phyloP scores from a whole-genome alignment of 1,140 invertebrate species.

The Apolygus lucorum region DNA sequence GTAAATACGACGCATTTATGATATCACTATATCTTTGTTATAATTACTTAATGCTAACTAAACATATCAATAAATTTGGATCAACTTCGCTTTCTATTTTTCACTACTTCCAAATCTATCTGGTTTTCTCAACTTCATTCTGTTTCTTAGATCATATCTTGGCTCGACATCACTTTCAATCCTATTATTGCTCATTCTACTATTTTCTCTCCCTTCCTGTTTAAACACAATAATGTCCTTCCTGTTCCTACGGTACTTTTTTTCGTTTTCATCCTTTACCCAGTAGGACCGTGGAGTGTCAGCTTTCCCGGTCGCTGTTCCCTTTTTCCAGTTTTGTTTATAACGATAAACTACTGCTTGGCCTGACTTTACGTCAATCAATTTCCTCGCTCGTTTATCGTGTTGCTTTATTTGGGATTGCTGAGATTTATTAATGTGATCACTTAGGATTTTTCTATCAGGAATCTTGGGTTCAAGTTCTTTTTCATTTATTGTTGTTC shows the following conservation, averaged over 20 bases:
- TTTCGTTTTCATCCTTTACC: neutral
- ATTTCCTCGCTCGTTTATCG: neutral
- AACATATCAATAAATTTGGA: too few species aligned
- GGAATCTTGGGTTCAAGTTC: too few species aligned
- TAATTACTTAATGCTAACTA: neutral
- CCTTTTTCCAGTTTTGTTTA: neutral
- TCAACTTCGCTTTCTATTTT: too few species aligned
- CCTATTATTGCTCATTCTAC: too few species aligned
- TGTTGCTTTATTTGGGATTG: neutral
- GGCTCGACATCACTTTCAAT: too few species aligned
- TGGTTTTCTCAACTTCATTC: neutral
- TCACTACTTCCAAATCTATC: neutral
- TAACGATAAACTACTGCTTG: neutral
- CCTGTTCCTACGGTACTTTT: neutral
- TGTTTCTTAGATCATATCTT: conserved; percentile 1
- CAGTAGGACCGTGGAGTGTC: neutral
- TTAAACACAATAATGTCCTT: neutral
- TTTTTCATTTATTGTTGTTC: neutral
- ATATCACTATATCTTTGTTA: too few species aligned
- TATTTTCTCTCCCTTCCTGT: too few species aligned
- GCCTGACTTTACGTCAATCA: neutral
- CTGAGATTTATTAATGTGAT: neutral
- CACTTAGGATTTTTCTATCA: neutral
- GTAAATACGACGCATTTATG: too few species aligned
- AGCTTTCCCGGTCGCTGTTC: neutral